Conservation (phyloP, 2,888 invertebrate genomes). For the Phaedon cochleariae region DNA sequence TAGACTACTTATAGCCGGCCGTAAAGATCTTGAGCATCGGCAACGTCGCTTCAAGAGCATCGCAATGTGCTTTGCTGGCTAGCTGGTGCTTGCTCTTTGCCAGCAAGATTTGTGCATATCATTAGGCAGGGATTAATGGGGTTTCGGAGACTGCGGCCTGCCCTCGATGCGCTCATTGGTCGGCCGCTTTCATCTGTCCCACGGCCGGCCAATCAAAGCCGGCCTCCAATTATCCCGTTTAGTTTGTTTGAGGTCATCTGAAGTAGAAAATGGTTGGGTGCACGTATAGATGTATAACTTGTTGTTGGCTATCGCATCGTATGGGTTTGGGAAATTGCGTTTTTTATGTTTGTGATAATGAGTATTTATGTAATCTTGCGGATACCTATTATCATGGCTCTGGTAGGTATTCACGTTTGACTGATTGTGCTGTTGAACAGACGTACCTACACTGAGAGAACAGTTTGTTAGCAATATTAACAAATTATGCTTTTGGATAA, state of each 20-base stretch:
- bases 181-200: conserved; percentile 45
- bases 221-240: conserved; percentile 60
- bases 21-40: conserved; percentile 3
- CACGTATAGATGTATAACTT: conserved; percentile 18
- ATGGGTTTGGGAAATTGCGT: conserved; percentile 25
- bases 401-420: not conserved
- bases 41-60: conserved; percentile 26
- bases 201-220: conserved; percentile 56
- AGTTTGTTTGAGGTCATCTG: conserved; percentile 60
- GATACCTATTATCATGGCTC: conserved; percentile 11
- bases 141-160: conserved; percentile 56
- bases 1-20: no score
- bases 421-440: conserved; percentile 9
- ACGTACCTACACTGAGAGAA: no score
- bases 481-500: no score
- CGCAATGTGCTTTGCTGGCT: conserved; percentile 3
- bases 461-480: no score
- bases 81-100: conserved; percentile 32
- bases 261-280: conserved; percentile 59
- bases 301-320: conserved; percentile 27
- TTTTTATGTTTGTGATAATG: conserved; percentile 20
- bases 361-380: conserved; percentile 9
- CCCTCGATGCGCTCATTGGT: conserved; percentile 48
- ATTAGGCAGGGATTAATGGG: conserved; percentile 60
- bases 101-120: conserved; percentile 56